Base-by-base conservation (phyloP, 2,888 invertebrate genomes). In the Amorpha juglandis region DNA sequence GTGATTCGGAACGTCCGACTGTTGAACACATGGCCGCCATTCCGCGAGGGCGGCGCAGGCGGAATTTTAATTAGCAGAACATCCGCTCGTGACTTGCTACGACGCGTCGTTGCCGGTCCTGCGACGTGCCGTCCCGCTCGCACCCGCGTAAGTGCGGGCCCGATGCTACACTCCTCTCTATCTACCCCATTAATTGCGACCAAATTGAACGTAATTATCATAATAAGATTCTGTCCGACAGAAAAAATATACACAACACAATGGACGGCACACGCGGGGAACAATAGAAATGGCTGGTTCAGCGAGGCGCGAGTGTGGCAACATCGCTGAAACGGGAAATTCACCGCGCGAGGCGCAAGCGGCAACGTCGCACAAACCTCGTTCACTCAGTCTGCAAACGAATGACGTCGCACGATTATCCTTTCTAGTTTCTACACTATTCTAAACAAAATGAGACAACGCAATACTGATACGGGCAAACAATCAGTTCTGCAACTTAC, bases 41-140 rank as follows among this genome's bases (percentile, higher is more conserved):
- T 92, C 92, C 91, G 92, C 91, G 92, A 92, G 92, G 92, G 92
- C 90, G 92, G 91, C 91, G 87, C 92, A 91, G 92, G 92, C 93
- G 92, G 93, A 93, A 93, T 93, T 92, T 93, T 93, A 93, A 93
- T 93, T 93, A 93, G 91, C 91, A 92, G 93, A 92, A 93, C 92
- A 93, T 93, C 93, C 93, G 93, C 91, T 92, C 92, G 88, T 90
- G 88, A 89, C 88, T 90, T 80, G 84, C 81, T 83, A 79, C 80
- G 83, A 86, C 83, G 91, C 92, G 89, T 80, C 81, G 92, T 91
- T 92, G 92, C 91, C 92, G 88, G 84, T 83, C 87, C 80, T 82
- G 83, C 79, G 70, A 73, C 78, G 75, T 75, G 75, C 82, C 80
- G 73, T 90, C 90, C 84, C 89, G 80, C 81, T 92, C 86, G 64